These are phyloP conservation scores for Corapipo altera DNA, from an alignment of 2,113 vertebrate species.

Conservation along the genomic window DNA sequence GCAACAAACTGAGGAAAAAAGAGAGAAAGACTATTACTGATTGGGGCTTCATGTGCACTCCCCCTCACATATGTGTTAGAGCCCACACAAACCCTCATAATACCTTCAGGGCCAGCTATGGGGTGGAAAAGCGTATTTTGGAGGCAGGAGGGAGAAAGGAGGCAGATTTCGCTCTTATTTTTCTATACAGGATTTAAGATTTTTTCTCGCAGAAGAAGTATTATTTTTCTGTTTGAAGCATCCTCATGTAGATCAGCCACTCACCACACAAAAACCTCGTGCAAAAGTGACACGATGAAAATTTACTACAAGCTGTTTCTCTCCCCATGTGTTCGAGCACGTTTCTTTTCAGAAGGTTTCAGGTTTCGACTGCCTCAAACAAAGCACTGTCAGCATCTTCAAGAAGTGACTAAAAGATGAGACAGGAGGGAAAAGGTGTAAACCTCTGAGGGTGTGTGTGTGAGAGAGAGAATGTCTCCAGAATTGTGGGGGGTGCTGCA, in stretches of 20 bases:
- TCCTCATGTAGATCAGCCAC: neutral
- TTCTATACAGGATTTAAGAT: neutral
- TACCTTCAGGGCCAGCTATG: neutral
- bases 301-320: neutral
- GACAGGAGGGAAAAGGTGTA: conserved; percentile 4
- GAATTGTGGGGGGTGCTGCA: neutral
- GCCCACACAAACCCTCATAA: neutral
- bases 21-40: neutral
- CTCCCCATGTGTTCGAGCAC: neutral
- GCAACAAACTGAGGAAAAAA: conserved; percentile 86
- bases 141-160: neutral
- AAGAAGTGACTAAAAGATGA: conserved; percentile 9
- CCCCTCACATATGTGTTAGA: neutral
- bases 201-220: neutral
- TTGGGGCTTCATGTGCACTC: neutral
- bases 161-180: neutral
- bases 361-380: neutral
- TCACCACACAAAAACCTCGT: neutral
- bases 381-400: neutral
- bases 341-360: neutral
- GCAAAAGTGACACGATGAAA: neutral
- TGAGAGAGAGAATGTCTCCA: neutral
- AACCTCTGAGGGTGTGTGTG: neutral
- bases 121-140: neutral
- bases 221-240: neutral